Percentiles rank a stretch among this genome's conserved stretches.
phyloP scores from a whole-genome alignment of 2,113 vertebrate genomes.

The Pluvialis apricaria region DNA sequence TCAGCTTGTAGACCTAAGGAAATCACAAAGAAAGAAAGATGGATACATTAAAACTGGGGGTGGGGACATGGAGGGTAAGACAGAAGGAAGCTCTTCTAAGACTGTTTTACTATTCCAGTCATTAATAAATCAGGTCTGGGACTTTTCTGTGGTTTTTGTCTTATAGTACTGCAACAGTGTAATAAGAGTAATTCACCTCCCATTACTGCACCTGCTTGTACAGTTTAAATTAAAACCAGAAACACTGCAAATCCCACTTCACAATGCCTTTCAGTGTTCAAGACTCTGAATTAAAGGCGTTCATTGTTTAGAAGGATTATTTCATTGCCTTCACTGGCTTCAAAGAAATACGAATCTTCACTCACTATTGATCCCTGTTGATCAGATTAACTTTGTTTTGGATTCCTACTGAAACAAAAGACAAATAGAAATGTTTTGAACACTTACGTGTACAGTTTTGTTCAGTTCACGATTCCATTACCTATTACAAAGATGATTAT shows the following conservation, averaged over 20 bases:
- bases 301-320: slow-evolving; percentile 82
- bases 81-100: background rate
- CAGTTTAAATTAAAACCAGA: slow-evolving; percentile 86
- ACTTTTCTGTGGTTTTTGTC: background rate
- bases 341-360: slow-evolving; percentile 76
- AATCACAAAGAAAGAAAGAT: background rate
- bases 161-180: slow-evolving; percentile 61
- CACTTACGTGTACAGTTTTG: slow-evolving; percentile 61
- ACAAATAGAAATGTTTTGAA: slow-evolving; percentile 73
- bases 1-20: background rate
- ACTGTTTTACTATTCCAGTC: background rate
- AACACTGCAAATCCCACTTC: slow-evolving; percentile 88
- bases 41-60: background rate
- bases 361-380: slow-evolving; percentile 74
- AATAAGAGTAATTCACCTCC: slow-evolving; percentile 76
- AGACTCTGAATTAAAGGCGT: slow-evolving; percentile 72
- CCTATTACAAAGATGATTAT: slow-evolving; percentile 65
- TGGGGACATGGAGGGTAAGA: accelerated
- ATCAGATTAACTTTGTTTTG: slow-evolving; percentile 82
- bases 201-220: slow-evolving; percentile 85
- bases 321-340: slow-evolving; percentile 70
- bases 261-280: slow-evolving; percentile 81
- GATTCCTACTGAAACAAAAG: slow-evolving; percentile 76
- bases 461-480: slow-evolving; percentile 36
- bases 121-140: background rate